Percentiles rank a stretch among this genome's conserved stretches.
These are phyloP conservation scores for Coracopsis vasa DNA, from an alignment of 2,113 vertebrate species.

Conservation along the genomic window DNA sequence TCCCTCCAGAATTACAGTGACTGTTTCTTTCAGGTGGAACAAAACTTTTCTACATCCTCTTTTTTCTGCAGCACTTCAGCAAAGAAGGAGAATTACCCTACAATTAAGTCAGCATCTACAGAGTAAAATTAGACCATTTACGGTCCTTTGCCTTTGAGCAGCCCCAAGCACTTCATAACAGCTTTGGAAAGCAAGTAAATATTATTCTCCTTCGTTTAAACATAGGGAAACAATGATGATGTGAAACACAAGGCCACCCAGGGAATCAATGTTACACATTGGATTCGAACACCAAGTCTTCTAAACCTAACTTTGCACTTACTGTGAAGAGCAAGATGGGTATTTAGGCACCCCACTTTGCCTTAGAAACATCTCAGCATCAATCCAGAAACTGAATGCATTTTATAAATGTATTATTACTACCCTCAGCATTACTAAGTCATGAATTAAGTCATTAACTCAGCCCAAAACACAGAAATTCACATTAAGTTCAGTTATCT, in stretches of 20 bases:
- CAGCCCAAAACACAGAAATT: background rate
- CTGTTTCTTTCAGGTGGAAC: background rate
- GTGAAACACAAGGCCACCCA: background rate
- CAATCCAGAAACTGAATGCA: background rate
- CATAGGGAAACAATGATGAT: background rate
- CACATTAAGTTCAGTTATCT: background rate
- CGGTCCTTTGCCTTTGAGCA: background rate
- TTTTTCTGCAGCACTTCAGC: background rate
- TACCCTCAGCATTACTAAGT: background rate
- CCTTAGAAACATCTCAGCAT: background rate
- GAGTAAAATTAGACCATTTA: background rate
- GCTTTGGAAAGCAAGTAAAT: constrained; percentile 12
- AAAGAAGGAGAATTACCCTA: background rate
- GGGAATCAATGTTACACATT: background rate
- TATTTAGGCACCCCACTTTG: background rate
- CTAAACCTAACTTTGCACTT: background rate
- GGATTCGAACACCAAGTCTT: background rate
- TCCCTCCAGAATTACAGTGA: background rate
- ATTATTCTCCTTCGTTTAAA: background rate
- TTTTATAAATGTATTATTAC: background rate
- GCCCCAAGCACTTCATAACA: background rate
- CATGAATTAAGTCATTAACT: background rate
- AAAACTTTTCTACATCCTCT: background rate
- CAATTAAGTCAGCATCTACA: background rate
- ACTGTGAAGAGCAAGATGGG: background rate